phyloP scores from a whole-genome alignment of 1,140 invertebrate genomes.

The Chrysoperla carnea region DNA sequence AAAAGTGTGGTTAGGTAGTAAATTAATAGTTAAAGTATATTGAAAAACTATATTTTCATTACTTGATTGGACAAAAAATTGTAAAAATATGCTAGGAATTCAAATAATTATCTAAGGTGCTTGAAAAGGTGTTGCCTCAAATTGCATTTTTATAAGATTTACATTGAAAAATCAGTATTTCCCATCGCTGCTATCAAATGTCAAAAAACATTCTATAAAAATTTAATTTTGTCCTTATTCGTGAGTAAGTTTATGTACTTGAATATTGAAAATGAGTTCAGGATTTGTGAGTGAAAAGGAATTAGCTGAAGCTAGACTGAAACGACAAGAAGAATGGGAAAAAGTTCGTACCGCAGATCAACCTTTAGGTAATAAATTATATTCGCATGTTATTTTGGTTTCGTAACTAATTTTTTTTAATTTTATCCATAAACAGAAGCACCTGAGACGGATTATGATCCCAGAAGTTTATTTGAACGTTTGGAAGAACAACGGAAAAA shows the following conservation, averaged over 20 bases:
- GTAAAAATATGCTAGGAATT: no score
- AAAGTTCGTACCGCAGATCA: conserved; percentile 74
- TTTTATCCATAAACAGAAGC: conserved; percentile 36
- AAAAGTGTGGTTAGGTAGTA: no score
- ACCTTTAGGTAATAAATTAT: conserved; percentile 39
- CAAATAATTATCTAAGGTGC: no score
- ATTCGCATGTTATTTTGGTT: background rate
- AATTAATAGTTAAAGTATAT: no score
- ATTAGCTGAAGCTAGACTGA: conserved; percentile 54
- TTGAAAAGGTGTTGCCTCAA: no score
- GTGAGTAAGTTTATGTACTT: background rate
- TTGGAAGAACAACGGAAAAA: conserved; percentile 83
- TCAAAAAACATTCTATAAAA: background rate
- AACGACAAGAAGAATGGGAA: conserved; percentile 88
- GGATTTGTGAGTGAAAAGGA: conserved; percentile 78
- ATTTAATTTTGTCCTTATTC: background rate
- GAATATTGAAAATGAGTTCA: conserved; percentile 50
- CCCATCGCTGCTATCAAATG: no score
- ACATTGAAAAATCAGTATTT: no score
- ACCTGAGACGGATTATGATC: conserved; percentile 69
- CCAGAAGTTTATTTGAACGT: conserved; percentile 68
- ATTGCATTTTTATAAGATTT: no score
- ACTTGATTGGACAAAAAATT: no score
- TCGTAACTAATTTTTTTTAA: conserved; percentile 4
- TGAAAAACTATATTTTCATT: no score